phyloP scores from a whole-genome alignment of 2,797 vertebrate species.

The Helarctos malayanus region DNA sequence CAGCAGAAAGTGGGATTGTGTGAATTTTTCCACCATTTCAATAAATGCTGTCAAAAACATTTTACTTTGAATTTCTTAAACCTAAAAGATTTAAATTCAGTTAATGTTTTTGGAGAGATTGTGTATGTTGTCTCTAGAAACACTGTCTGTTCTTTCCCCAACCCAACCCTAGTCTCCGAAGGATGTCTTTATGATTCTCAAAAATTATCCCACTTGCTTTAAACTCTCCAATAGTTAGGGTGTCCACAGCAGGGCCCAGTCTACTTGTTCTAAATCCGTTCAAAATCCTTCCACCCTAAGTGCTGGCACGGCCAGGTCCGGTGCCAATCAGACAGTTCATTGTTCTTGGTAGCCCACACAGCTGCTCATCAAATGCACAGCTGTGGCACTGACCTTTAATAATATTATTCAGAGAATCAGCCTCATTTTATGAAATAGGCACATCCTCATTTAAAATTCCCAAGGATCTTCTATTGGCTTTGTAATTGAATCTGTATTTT shows the following conservation, averaged over 20 bases:
- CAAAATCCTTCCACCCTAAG: constrained; percentile 21
- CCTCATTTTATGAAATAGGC: constrained; percentile 63
- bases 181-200: constrained; percentile 54
- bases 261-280: constrained; percentile 71
- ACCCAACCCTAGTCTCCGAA: not conserved
- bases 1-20: constrained; percentile 66
- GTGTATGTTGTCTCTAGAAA: constrained; percentile 52
- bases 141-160: constrained; percentile 40
- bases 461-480: constrained; percentile 51
- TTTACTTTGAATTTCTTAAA: constrained; percentile 72
- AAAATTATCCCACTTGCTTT: constrained; percentile 63
- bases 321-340: constrained; percentile 72
- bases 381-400: constrained; percentile 80
- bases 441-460: constrained; percentile 74
- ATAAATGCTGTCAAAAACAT: constrained; percentile 73
- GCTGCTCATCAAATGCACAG: constrained; percentile 81
- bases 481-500: constrained; percentile 73
- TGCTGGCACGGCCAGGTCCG: constrained; percentile 49
- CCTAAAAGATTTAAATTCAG: constrained; percentile 70
- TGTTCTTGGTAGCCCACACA: constrained; percentile 77
- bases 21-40: constrained; percentile 72
- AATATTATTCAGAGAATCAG: constrained; percentile 74
- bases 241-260: constrained; percentile 64
- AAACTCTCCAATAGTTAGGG: constrained; percentile 35
- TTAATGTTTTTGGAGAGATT: constrained; percentile 59